Evolutionary conservation across 92 coral and sea anemone species (phyloP).

Genomic region (Bergia sp.): DNA sequence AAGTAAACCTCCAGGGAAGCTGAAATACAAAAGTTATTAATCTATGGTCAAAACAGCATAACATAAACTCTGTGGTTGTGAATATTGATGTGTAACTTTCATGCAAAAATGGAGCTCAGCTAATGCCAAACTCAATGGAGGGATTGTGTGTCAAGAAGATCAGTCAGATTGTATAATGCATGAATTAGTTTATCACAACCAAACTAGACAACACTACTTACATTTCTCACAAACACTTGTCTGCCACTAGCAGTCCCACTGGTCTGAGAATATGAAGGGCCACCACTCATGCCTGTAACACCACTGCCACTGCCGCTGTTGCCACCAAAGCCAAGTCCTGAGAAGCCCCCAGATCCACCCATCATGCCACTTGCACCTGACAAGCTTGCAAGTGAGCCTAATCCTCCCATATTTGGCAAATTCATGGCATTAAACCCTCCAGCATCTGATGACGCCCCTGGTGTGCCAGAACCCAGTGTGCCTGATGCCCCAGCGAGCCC

Average conservation of each 20-base stretch:
- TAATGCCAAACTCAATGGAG: no score
- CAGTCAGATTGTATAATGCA: no score
- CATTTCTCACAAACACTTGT: constrained; percentile 98
- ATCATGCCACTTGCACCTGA: constrained; percentile 36
- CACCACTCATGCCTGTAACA: constrained; percentile 1
- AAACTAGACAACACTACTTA: constrained; percentile 51
- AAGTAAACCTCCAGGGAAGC: constrained; percentile 97
- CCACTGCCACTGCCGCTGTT: constrained; percentile 12
- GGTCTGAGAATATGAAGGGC: constrained; percentile 34
- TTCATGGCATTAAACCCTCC: constrained; percentile 26
- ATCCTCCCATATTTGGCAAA: constrained; percentile 29
- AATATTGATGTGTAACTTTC: no score
- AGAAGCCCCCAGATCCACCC: constrained; percentile 55
- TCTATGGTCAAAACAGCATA: background rate
- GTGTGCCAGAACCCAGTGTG: background rate
- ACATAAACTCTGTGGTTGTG: background rate
- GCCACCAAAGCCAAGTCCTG: constrained; percentile 39
- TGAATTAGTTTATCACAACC: background rate
- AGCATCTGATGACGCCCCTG: constrained; percentile 37
- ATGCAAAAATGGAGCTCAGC: no score
- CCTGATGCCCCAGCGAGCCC: constrained; percentile 46
- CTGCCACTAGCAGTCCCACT: constrained; percentile 64
- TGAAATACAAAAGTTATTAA: constrained; percentile 15
- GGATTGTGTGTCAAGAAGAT: no score
- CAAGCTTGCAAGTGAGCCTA: constrained; percentile 21